Evolutionary conservation across 2,888 invertebrate genomes (phyloP), one percentile per base, ranked within the genome.

Genomic region (Caenorhabditis japonica): DNA sequence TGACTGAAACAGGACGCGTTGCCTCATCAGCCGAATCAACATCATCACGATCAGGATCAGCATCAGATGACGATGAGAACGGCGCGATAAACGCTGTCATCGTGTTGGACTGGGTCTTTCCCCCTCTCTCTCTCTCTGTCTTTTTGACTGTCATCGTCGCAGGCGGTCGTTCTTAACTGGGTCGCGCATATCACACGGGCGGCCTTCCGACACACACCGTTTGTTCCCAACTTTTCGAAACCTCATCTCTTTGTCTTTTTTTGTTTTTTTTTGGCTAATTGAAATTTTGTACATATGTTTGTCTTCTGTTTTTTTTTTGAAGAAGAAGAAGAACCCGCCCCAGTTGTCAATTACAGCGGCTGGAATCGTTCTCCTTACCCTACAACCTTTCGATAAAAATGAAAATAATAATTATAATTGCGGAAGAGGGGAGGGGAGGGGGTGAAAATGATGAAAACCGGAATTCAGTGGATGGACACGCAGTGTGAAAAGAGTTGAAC

Each of bases 141-240:
- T 33, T 12, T 33, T 10, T 33, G 7, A 33, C 8, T 10, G 7
- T 12, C 34, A 33, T 33, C 8, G 34, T 34, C 8, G 34, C 8
- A 12, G 34, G n/a, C 19, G 30, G 19, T 0, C 39, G 49, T 41
- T 53, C 52, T 62, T 53, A 61, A 53, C 61, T 53, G 61, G 52
- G 61, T 62, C 52, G 52, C 61, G 61, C 52, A 53, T 62, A 62
- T 62, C 61, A 62, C 61, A 51, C 30, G 39, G 25, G 13, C 55
- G 30, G 41, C 30, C 30, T 17, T 30, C 55, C 5, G 27, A 34
- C 19, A 55, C 41, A 55, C 55, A 55, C 41, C 55, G 55, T 41
- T 55, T 55, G 55, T 30, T 49, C 27, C 36, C 27, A 7, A 7
- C 39, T 8, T 23, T 17, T 38, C 17, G 5, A 4, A 25, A 25